A percentile compares a stretch with the other conserved stretches of the same genome.
These are phyloP conservation scores for Perca schrenkii DNA, from an alignment of 2,113 vertebrate genomes.

Conservation along the genomic window DNA sequence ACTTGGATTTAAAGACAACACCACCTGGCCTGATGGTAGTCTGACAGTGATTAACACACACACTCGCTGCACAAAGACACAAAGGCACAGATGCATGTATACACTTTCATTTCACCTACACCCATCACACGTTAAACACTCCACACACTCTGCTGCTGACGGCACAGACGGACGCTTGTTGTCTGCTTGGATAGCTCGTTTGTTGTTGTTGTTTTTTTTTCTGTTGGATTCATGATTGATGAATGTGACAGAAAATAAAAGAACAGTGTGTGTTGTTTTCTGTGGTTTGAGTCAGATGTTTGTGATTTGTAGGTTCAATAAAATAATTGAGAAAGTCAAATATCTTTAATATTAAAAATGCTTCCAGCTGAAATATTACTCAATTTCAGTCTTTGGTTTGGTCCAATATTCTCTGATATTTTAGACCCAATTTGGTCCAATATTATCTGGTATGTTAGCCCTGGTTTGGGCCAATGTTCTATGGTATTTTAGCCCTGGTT, in stretches of 20 bases:
- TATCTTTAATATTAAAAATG: neutral
- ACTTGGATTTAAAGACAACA: conserved; percentile 85
- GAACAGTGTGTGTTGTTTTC: neutral
- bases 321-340: neutral
- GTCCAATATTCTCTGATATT: neutral
- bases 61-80: conserved; percentile 26
- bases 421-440: neutral
- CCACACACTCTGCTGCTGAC: conserved; percentile 2
- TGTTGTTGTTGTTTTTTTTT: neutral
- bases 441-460: neutral
- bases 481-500: neutral
- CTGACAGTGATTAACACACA: conserved; percentile 74
- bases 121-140: neutral
- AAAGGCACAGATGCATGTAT: conserved; percentile 52
- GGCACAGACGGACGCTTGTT: conserved; percentile 11
- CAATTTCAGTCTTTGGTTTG: too few species aligned
- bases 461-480: neutral
- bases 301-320: too few species aligned
- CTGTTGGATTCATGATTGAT: neutral
- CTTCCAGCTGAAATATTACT: neutral
- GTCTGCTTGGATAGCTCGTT: neutral
- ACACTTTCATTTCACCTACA: conserved; percentile 12
- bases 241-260: neutral
- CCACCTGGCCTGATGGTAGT: conserved; percentile 82
- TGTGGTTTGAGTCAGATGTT: neutral